Percentiles rank a stretch among this genome's conserved stretches.
Evolutionary conservation across 2,797 vertebrate genomes (phyloP).

Genomic region (Crypturellus tataupa): DNA sequence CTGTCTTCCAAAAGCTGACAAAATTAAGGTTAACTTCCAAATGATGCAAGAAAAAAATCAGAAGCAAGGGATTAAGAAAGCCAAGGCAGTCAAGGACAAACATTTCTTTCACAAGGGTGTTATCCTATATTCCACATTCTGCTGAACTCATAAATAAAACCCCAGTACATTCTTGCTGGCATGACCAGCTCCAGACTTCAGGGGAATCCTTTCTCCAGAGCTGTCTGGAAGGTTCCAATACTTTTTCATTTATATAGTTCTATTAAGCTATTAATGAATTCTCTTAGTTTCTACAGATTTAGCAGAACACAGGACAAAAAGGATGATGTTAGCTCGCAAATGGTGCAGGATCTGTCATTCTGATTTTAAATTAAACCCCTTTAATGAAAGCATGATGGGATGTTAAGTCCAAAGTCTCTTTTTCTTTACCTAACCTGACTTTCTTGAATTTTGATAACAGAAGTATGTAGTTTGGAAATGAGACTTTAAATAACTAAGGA

Average conservation of each 20-base stretch:
- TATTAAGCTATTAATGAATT: not conserved
- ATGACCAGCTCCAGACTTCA: not conserved
- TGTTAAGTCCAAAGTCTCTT: not conserved
- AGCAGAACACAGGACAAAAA: not conserved
- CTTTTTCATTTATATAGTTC: not conserved
- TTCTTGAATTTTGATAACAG: not conserved
- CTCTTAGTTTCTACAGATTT: not conserved
- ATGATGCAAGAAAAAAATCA: not conserved
- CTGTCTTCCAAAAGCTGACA: not conserved
- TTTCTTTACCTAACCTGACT: not conserved
- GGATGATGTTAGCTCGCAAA: not conserved
- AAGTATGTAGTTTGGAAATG: slow-evolving; percentile 7
- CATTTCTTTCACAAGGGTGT: not conserved
- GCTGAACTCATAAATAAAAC: not conserved
- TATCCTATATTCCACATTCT: not conserved
- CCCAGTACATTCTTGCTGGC: not conserved
- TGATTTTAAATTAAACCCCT: not conserved
- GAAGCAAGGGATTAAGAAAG: not conserved
- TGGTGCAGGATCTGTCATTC: not conserved
- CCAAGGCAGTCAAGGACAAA: not conserved
- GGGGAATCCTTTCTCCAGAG: not conserved
- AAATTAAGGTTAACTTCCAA: not conserved
- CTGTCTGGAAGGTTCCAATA: not conserved
- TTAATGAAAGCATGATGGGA: not conserved
- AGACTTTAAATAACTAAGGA: slow-evolving; percentile 1